A percentile compares a stretch with the other conserved stretches of the same genome.
Evolutionary conservation across 2,113 vertebrate species (phyloP).

Genomic region (Oryctolagus cuniculus): mOryCun1.1 NC_091453.1:31452001-31452500

Average conservation of each 20-base stretch:
- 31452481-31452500: slow-evolving; percentile 30
- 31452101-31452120: background rate
- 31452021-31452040: background rate
- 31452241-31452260: slow-evolving; percentile 28
- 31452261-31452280: background rate
- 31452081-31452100: too few relatives aligned
- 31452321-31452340: slow-evolving; percentile 7
- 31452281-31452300: slow-evolving; percentile 16
- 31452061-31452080: background rate
- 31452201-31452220: background rate
- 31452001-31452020: background rate
- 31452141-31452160: background rate
- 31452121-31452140: background rate
- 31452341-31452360: background rate
- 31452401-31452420: background rate
- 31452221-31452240: background rate
- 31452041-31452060: background rate
- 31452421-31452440: background rate
- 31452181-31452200: slow-evolving; percentile 50
- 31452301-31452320: background rate
- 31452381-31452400: background rate
- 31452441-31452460: slow-evolving; percentile 9
- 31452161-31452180: slow-evolving; percentile 31
- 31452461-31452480: background rate
- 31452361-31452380: slow-evolving; percentile 56